Evolutionary conservation across 2,113 vertebrate species (phyloP).

Genomic region (Archocentrus centrarchus): DNA sequence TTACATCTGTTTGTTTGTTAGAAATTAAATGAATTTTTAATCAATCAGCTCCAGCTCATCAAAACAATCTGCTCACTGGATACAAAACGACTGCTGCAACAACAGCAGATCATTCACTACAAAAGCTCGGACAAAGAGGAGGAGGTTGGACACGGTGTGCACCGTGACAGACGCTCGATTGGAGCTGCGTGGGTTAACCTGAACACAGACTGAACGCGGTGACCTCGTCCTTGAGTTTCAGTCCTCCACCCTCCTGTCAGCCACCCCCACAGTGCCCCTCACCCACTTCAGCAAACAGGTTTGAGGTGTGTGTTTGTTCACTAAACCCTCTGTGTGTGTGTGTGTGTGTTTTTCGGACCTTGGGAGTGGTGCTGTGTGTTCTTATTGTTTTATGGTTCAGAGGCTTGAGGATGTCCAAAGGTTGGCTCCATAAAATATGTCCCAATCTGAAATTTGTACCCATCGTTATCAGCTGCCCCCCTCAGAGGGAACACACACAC

Average conservation of each 20-base stretch:
- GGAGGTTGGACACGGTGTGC: background rate
- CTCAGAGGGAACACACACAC: slow-evolving; percentile 8
- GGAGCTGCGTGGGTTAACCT: background rate
- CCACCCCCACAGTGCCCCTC: background rate
- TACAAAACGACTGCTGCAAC: no score
- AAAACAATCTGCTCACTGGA: background rate
- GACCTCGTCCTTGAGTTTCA: background rate
- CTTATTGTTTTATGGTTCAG: slow-evolving; percentile 60
- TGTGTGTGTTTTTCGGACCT: slow-evolving; percentile 27
- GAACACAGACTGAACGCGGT: background rate
- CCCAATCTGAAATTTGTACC: slow-evolving; percentile 62
- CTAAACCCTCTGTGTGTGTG: background rate
- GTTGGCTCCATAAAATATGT: slow-evolving; percentile 61
- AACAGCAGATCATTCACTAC: no score
- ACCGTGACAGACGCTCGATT: background rate
- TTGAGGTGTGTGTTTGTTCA: slow-evolving; percentile 21
- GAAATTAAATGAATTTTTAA: background rate
- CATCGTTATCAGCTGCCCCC: slow-evolving; percentile 39
- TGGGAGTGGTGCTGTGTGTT: slow-evolving; percentile 27
- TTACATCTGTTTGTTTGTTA: background rate
- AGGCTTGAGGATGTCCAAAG: slow-evolving; percentile 51
- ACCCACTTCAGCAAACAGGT: slow-evolving; percentile 13
- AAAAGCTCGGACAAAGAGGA: background rate
- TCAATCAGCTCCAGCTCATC: background rate
- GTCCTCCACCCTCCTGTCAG: background rate